Evolutionary conservation across 2,113 vertebrate species (phyloP).

Genomic region (Chamaea fasciata): DNA sequence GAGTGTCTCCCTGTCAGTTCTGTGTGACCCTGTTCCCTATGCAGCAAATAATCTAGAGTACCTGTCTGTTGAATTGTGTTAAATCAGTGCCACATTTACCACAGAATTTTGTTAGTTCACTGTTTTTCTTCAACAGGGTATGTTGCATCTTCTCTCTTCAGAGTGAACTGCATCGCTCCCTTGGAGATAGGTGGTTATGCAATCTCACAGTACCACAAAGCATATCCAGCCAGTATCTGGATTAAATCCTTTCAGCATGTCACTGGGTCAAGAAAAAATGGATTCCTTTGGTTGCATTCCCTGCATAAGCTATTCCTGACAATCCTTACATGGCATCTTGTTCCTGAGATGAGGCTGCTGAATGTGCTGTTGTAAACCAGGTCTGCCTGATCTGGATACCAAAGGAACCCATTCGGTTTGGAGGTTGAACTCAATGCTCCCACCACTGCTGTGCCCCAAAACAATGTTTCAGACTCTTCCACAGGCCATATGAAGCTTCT

Average conservation of each 20-base stretch:
- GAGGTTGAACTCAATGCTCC: background rate
- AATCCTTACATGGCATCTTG: background rate
- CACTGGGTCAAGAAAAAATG: background rate
- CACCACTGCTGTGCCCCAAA: background rate
- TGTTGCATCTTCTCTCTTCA: background rate
- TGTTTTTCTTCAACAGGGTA: background rate
- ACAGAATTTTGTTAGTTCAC: background rate
- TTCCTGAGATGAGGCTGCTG: background rate
- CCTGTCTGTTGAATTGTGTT: accelerated
- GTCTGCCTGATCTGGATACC: background rate
- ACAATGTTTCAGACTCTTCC: background rate
- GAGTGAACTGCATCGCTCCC: background rate
- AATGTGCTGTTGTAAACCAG: background rate
- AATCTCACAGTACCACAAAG: background rate
- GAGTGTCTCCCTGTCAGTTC: accelerated
- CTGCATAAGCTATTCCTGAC: background rate
- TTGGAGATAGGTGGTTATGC: background rate
- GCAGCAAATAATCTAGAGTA: background rate
- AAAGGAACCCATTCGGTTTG: background rate
- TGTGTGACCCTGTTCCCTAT: background rate
- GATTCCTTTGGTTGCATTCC: background rate
- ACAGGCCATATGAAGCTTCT: accelerated
- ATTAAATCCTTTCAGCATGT: background rate
- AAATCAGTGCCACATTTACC: background rate
- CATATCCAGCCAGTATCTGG: background rate